Evolutionary conservation across 2,797 vertebrate genomes (phyloP).

Genomic region (Peromyscus aztecus): DNA sequence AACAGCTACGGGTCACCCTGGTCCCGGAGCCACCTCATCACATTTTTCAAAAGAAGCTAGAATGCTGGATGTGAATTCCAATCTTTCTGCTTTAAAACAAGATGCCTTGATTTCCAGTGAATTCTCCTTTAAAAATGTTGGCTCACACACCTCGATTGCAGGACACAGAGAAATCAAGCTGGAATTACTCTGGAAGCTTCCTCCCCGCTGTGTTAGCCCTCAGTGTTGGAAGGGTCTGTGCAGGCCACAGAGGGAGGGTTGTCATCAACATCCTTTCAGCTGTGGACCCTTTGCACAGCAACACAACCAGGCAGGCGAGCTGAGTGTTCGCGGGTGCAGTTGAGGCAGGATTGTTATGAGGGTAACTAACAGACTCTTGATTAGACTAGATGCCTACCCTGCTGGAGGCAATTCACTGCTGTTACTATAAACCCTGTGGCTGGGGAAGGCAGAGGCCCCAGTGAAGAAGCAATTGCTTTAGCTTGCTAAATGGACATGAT

Average conservation of each 20-base stretch:
- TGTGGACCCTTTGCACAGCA: not conserved
- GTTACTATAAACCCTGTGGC: not conserved
- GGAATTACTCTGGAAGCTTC: not conserved
- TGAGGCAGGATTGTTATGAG: not conserved
- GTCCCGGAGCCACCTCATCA: not conserved
- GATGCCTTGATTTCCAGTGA: not conserved
- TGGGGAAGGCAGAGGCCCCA: not conserved
- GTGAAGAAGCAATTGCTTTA: not conserved
- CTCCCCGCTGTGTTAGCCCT: not conserved
- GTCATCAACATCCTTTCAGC: not conserved
- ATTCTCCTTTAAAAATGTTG: not conserved
- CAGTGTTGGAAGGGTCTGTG: not conserved
- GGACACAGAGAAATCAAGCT: not conserved
- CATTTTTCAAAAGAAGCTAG: not conserved
- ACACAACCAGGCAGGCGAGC: not conserved
- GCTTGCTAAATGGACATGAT: not conserved
- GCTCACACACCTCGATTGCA: not conserved
- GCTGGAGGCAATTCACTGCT: not conserved
- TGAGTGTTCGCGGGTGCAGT: not conserved
- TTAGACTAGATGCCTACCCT: not conserved
- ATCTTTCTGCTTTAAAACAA: constrained; percentile 45
- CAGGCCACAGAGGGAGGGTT: not conserved
- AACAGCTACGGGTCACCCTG: not conserved
- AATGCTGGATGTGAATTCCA: not conserved
- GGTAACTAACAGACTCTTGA: not conserved